Base-by-base conservation (phyloP, 1,140 invertebrate species). In the Aleiodes sp. region DNA sequence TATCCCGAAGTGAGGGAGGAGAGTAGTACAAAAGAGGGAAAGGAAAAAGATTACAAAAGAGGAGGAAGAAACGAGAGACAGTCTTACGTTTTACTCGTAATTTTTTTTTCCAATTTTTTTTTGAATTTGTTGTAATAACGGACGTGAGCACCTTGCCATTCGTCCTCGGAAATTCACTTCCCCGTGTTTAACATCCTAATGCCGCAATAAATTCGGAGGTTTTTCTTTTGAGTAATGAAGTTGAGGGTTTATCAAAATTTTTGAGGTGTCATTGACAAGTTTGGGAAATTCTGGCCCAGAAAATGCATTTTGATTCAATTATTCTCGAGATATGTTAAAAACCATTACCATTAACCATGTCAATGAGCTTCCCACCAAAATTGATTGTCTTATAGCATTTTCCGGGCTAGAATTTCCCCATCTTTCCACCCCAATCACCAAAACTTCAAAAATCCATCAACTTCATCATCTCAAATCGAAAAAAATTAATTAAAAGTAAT, bases 121-220 rank as follows among this genome's bases (percentile, higher is more conserved):
- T n/a, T n/a, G n/a, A n/a, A n/a, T n/a, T 68, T 68, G 57, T 28
- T 61, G 28, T 68, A 62, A 68, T 68, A 62, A 39, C 59, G 24
- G 57, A 52, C 66, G 33, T 68, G 66, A 68, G 39, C 37, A 62
- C 66, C 59, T 68, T 68, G 33, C 39, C 10, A 62, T 68, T 19
- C 37, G 21, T 62, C 35, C 59, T 62, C 33, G 3, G 2, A 26
- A 56, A 56, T 43, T 16, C 39, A 43, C 39, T 43, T 43, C 39
- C 39, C n/a, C n/a, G n/a, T n/a, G n/a, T n/a, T n/a, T 43, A 4
- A 16, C 7, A 16, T 4, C 39, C 19, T 43, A 43, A 43, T 43
- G 12, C 39, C n/a, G 19, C 7, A n/a, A 43, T 43, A 43, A 43
- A 43, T 43, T 16, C n/a, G 39, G 1, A 16, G 39, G 19, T 43